Evolutionary conservation across 1,140 invertebrate species (phyloP), one percentile per base, ranked within the genome.

Genomic region (Cherax destructor): DNA sequence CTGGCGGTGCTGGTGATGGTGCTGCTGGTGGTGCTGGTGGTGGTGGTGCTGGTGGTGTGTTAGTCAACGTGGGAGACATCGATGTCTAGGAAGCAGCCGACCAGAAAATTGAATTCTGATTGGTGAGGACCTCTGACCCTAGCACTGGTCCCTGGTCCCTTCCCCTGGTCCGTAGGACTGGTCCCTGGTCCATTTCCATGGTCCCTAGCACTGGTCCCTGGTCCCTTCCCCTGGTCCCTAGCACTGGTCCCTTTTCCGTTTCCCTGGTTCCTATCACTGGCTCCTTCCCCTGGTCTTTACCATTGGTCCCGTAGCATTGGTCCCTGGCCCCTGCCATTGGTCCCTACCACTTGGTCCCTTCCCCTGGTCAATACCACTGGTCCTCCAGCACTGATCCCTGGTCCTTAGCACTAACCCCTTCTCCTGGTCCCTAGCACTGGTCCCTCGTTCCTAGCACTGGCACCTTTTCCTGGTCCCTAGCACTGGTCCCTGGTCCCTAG

Each of bases 41-140:
- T 5, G 5, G 7, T 18, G 13, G 5, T 74, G 69, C 69, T 74
- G n/a, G 69, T 74, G 69, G 6, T 24, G 69, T 74, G 69, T 11
- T 74, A 74, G 69, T 30, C 69, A 24, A 74, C 69, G n/a, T 4
- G 69, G 24, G 69, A 74, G 69, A 74, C n/a, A 24, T 10, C 24
- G 69, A 30, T 21, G 69, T 30, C 69, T 74, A 30, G 69, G 16
- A 74, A 24, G 69, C 69, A 74, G 69, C 69, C 69, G 24, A 9
- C 7, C n/a, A 21, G 69, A 74, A 74, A 74, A 74, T 74, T 74
- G 69, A 74, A 74, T 74, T 74, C 69, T 74, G 69, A 74, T 74
- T 74, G 69, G n/a, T 74, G 69, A 74, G n/a, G 69, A 30, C 69
- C 69, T 69, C 65, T 13, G 24, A 5, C 69, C 69, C 69, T 30